These are phyloP conservation scores for Alouatta palliata DNA, from an alignment of 2,113 vertebrate species.

Conservation along the genomic window DNA sequence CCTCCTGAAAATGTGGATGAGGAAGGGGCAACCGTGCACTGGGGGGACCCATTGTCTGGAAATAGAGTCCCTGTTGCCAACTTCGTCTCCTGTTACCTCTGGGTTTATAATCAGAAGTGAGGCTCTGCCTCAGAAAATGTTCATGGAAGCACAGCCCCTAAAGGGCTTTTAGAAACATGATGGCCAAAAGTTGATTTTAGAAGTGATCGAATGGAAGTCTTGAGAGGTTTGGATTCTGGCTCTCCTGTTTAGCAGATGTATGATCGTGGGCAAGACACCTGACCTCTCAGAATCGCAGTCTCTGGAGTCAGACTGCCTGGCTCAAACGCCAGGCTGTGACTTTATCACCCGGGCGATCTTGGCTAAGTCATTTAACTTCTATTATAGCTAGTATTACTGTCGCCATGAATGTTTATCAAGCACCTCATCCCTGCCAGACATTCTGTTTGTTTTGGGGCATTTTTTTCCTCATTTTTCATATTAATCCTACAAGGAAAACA, in stretches of 20 bases:
- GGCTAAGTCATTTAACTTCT: not conserved
- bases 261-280: not conserved
- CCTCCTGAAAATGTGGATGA: not conserved
- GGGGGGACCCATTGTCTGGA: not conserved
- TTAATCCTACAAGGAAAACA: not conserved
- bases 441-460: not conserved
- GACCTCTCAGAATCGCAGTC: not conserved
- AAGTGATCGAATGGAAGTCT: not conserved
- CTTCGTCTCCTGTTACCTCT: not conserved
- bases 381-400: too few relatives aligned
- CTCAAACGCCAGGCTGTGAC: not conserved
- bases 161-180: not conserved
- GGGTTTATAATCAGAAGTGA: not conserved
- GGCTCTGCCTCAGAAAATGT: not conserved
- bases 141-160: not conserved
- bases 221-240: not conserved
- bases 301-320: not conserved
- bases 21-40: too few relatives aligned
- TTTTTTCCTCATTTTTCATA: not conserved
- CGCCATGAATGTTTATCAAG: not conserved
- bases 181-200: not conserved
- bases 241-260: not conserved
- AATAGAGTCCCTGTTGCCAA: not conserved
- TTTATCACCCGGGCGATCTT: not conserved
- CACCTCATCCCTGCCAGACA: not conserved